Base-by-base conservation (phyloP, 1,140 invertebrate genomes). In the Eupeodes corollae region DNA sequence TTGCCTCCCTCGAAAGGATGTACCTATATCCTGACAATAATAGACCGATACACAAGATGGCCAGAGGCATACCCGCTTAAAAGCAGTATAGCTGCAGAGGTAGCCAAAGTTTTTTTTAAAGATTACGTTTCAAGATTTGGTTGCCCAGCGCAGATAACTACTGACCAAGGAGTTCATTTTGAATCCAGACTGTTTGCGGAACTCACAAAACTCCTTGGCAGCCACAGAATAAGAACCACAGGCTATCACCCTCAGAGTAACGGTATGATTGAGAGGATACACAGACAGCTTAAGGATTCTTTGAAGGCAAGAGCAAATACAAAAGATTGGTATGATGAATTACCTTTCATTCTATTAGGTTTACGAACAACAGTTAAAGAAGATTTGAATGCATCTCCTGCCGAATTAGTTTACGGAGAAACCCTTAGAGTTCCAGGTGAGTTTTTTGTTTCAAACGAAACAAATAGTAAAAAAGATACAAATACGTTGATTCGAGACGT, bases 241-340 rank as follows among this genome's bases (percentile, higher is more conserved):
- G n/a, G n/a, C n/a, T 70, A 64, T 42, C 59, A 67, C 42, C 63
- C 68, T 0, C 59, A 68, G 49, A 48, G 51, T 2, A 71, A 70
- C 44, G 67, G 67, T 12, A 51, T 52, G 32, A 47, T 68, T 0
- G 67, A 72, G 46, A 26, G 60, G 19, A 59, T 53, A 39, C 71
- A 76, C 54, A 44, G 68, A 5, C 42, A 56, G 21, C 49, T 75
- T 3, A 73, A 74, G 48, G 44, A n/a, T n/a, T n/a, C 57, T n/a
- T 50, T 69, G 1, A 39, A 70, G n/a, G 58, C 33, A 15, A 8
- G 42, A 13, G 33, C 16, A 5, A 31, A 34, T 14, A 12, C 37
- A 38, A 52, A 52, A 31, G 12, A 38, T 12, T 56, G 54, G 56
- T 19, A 34, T 5, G 44, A 51, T 16, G 49, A 51, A 34, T 41